Conservation (phyloP, 2,888 invertebrate species). For the Laspeyria flexula region DNA sequence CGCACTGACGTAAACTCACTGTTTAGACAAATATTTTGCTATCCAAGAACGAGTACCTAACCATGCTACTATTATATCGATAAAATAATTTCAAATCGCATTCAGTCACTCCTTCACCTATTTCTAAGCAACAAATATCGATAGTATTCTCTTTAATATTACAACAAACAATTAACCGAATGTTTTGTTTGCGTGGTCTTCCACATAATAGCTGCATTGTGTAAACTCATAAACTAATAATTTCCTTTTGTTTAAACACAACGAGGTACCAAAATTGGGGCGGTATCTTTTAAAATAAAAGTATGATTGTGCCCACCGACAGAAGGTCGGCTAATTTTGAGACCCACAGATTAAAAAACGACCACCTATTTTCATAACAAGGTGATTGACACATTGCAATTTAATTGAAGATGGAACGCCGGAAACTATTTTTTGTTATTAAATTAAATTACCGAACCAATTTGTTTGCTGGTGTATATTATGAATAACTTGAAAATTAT, state of each 20-base stretch:
- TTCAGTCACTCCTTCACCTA: too few relatives aligned
- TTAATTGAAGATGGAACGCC: conserved; percentile 57
- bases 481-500: neutral
- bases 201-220: conserved; percentile 79
- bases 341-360: conserved; percentile 54
- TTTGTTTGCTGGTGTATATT: neutral
- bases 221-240: conserved; percentile 82
- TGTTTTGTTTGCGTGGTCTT: conserved; percentile 76
- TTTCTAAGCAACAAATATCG: conserved; percentile 21
- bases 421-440: conserved; percentile 46
- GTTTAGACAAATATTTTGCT: too few relatives aligned
- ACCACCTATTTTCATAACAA: conserved; percentile 68
- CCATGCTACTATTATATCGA: too few relatives aligned
- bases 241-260: conserved; percentile 59
- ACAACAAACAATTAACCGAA: conserved; percentile 65
- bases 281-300: conserved; percentile 64
- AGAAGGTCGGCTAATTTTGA: conserved; percentile 56
- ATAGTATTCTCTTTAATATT: conserved; percentile 41
- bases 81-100: too few relatives aligned
- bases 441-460: conserved; percentile 20
- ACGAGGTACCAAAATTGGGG: conserved; percentile 56
- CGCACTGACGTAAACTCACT: too few relatives aligned
- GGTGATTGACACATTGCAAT: conserved; percentile 80
- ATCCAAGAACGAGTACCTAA: too few relatives aligned
- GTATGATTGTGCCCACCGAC: conserved; percentile 37